These are phyloP conservation scores for Drosophila littoralis DNA, from an alignment of 1,140 invertebrate species.

Conservation along the genomic window DNA sequence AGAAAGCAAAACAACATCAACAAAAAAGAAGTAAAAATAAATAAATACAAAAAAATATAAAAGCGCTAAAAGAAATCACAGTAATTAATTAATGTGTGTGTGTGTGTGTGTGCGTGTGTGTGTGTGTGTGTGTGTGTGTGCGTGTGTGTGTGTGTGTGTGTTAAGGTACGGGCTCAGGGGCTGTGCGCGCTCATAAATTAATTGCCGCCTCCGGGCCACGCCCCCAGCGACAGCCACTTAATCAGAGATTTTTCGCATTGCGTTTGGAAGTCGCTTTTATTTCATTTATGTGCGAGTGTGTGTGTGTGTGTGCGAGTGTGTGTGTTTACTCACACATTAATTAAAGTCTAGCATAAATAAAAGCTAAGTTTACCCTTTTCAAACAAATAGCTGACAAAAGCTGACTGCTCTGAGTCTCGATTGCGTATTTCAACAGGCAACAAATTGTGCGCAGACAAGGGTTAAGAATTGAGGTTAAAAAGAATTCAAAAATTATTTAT, in stretches of 20 bases:
- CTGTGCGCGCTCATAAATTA: conserved; percentile 71
- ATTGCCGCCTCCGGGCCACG: conserved; percentile 66
- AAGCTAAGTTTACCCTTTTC: conserved; percentile 13
- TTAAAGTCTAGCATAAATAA: conserved; percentile 27
- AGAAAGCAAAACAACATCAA: neutral
- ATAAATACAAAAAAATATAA: conserved; percentile 29
- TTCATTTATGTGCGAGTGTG: conserved; percentile 27
- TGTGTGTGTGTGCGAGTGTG: conserved; percentile 16
- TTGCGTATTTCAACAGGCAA: neutral
- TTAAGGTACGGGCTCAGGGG: neutral
- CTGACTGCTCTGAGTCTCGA: conserved; percentile 20
- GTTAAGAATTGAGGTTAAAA: no score
- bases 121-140: conserved; percentile 1
- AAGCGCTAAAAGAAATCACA: conserved; percentile 73
- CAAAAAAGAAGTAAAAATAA: conserved; percentile 31
- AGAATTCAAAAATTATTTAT: neutral
- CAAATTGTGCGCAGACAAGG: neutral
- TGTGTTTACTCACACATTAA: conserved; percentile 31
- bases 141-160: conserved; percentile 18
- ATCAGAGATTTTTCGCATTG: conserved; percentile 64
- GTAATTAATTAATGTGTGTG: conserved; percentile 77
- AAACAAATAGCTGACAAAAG: conserved; percentile 24
- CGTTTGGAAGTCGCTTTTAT: conserved; percentile 46
- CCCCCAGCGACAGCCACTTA: conserved; percentile 56
- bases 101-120: conserved; percentile 32